phyloP scores from a whole-genome alignment of 2,888 invertebrate species.

The Hypomecis punctinalis region DNA sequence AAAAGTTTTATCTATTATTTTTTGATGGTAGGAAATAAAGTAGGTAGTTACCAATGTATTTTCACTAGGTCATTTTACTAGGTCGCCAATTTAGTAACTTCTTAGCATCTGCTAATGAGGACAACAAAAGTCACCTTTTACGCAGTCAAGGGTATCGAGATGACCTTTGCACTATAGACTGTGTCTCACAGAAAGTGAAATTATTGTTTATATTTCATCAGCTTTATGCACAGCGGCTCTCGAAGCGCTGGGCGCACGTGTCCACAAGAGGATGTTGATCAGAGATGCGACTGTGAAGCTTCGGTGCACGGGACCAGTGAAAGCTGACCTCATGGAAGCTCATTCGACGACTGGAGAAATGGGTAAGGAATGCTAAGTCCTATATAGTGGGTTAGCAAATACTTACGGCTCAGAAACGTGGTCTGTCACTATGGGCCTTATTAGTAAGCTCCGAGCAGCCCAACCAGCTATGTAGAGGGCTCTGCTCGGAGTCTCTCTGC shows the following conservation, averaged over 20 bases:
- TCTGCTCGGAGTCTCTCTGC: no score
- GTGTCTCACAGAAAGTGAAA: not conserved
- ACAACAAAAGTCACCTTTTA: not conserved
- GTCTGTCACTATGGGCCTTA: no score
- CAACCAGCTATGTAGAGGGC: no score
- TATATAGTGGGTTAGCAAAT: no score
- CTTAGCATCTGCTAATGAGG: not conserved
- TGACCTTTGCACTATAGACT: conserved; percentile 8
- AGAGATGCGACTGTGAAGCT: conserved; percentile 80
- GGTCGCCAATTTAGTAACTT: not conserved
- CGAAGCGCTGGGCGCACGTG: conserved; percentile 71
- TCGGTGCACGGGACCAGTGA: conserved; percentile 68
- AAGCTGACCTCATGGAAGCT: conserved; percentile 82
- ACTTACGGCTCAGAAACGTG: no score
- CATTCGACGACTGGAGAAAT: conserved; percentile 86
- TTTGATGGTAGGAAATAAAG: no score
- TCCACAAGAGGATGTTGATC: conserved; percentile 75
- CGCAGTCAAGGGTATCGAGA: not conserved
- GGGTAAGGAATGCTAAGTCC: conserved; percentile 60
- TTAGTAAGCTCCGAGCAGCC: no score
- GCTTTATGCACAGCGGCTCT: conserved; percentile 72
- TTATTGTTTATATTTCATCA: conserved; percentile 41
- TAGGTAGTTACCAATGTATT: no score
- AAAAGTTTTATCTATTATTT: no score
- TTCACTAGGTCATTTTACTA: no score